Evolutionary conservation across 2,113 vertebrate species (phyloP).

Genomic region (Larimichthys polyactis): DNA sequence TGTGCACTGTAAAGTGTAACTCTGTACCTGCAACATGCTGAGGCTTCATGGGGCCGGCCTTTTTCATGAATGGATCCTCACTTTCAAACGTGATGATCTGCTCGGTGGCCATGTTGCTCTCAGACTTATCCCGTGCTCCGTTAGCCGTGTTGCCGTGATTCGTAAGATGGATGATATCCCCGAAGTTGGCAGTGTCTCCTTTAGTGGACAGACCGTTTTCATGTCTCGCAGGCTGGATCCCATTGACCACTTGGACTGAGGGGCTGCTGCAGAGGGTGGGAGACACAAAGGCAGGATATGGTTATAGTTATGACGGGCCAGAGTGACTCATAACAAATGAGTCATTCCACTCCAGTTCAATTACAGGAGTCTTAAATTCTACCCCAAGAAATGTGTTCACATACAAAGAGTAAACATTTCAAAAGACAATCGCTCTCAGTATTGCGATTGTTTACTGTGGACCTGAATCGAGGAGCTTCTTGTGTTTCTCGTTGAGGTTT

Average conservation of each 20-base stretch:
- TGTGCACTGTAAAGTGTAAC: neutral
- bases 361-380: conserved; percentile 11
- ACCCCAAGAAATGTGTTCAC: conserved; percentile 15
- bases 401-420: conserved; percentile 46
- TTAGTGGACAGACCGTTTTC: conserved; percentile 91
- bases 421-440: conserved; percentile 25
- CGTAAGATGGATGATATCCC: conserved; percentile 85
- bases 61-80: conserved; percentile 93
- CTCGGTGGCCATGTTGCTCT: conserved; percentile 79
- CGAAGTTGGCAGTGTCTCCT: conserved; percentile 81
- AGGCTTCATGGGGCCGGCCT: conserved; percentile 89
- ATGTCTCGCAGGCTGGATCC: conserved; percentile 87
- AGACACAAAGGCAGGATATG: conserved; percentile 34
- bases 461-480: neutral
- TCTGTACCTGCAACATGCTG: conserved; percentile 93
- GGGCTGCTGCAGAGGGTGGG: conserved; percentile 72
- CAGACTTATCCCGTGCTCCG: conserved; percentile 81
- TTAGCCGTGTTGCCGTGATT: conserved; percentile 83
- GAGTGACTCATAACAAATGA: conserved; percentile 51
- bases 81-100: conserved; percentile 90
- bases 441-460: conserved; percentile 27
- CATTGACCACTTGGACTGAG: conserved; percentile 85
- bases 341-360: conserved; percentile 31
- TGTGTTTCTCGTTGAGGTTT: conserved; percentile 60
- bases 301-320: conserved; percentile 36